Evolutionary conservation across 2,113 vertebrate species (phyloP).

Genomic region (Azemiops feae): DNA sequence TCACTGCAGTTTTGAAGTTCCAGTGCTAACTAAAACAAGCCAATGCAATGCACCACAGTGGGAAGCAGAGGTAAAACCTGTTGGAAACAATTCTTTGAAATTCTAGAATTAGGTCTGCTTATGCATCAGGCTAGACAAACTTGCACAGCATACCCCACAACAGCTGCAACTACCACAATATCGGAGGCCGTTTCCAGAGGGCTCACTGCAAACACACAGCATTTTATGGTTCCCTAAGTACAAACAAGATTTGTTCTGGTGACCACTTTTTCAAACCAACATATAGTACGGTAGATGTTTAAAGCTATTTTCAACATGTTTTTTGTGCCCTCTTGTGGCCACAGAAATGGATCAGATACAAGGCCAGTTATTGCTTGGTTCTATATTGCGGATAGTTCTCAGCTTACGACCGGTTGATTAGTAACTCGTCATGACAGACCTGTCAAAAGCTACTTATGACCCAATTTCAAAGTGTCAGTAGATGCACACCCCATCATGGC

Average conservation of each 20-base stretch:
- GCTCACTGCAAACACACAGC: not conserved
- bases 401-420: too few relatives aligned
- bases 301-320: not conserved
- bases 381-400: too few relatives aligned
- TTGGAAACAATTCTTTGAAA: not conserved
- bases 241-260: not conserved
- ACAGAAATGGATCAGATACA: not conserved
- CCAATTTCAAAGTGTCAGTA: too few relatives aligned
- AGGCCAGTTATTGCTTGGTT: not conserved
- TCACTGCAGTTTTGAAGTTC: not conserved
- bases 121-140: not conserved
- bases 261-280: not conserved
- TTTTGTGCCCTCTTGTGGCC: constrained; percentile 51
- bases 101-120: not conserved
- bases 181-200: too few relatives aligned
- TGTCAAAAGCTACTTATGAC: too few relatives aligned
- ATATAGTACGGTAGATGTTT: too few relatives aligned
- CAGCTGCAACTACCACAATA: not conserved
- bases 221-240: not conserved
- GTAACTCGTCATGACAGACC: too few relatives aligned
- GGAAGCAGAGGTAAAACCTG: not conserved
- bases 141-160: not conserved
- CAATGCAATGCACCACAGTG: not conserved
- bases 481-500: too few relatives aligned
- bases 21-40: not conserved